Conservation (phyloP, 2,888 invertebrate species). For the Rhodophaea formosa region DNA sequence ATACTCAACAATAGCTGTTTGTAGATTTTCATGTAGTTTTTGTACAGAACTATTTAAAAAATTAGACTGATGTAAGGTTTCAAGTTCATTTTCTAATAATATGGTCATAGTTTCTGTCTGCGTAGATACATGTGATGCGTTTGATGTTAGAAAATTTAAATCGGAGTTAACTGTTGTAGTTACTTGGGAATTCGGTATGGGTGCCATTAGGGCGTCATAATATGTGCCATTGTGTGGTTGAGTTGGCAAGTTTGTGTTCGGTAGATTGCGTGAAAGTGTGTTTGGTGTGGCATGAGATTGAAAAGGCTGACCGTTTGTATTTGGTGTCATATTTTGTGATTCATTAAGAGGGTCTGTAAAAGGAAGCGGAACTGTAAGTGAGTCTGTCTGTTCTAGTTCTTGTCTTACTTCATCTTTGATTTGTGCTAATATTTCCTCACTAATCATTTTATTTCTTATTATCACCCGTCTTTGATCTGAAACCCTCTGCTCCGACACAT, state of each 20-base stretch:
- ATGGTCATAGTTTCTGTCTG: background rate
- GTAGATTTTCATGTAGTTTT: background rate
- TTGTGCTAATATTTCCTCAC: background rate
- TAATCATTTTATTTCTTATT: slow-evolving; percentile 13
- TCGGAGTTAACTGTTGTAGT: too few species aligned
- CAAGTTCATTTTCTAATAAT: background rate
- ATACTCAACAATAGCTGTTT: background rate
- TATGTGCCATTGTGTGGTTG: too few species aligned
- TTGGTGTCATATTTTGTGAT: background rate
- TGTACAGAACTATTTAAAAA: background rate
- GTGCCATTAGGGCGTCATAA: too few species aligned
- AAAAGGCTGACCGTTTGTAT: background rate
- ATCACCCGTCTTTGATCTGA: too few species aligned
- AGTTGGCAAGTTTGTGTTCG: too few species aligned
- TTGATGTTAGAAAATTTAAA: background rate
- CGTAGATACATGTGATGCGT: background rate
- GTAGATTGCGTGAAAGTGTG: too few species aligned
- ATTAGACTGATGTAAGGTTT: background rate
- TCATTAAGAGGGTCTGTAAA: background rate
- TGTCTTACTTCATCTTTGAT: background rate
- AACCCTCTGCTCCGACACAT: slow-evolving; percentile 12
- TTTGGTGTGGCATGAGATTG: too few species aligned
- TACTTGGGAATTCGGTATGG: too few species aligned
- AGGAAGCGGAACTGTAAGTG: background rate
- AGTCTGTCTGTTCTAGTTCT: background rate